Conservation (phyloP, 2,797 vertebrate genomes). For the Enteromius fasciolatus region DNA sequence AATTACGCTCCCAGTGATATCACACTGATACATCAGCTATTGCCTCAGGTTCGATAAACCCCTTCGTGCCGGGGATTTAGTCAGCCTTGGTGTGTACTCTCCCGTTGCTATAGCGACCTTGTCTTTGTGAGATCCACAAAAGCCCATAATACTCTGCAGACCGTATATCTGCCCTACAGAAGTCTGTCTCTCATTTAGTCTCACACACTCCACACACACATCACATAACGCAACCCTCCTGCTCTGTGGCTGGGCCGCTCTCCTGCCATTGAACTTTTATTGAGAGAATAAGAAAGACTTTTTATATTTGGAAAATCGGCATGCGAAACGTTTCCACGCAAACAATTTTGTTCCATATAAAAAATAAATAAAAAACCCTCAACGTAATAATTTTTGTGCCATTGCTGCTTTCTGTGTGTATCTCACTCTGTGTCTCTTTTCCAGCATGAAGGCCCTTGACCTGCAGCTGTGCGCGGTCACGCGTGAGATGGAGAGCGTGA, state of each 20-base stretch:
- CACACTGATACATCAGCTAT: constrained; percentile 1
- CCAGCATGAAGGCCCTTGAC: constrained; percentile 58
- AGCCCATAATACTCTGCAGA: constrained; percentile 36
- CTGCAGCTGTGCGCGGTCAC: constrained; percentile 75
- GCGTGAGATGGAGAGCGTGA: constrained; percentile 67
- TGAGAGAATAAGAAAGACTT: constrained; percentile 29
- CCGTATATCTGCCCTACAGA: constrained; percentile 29
- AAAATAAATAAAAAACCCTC: background rate
- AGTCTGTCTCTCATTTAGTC: constrained; percentile 38
- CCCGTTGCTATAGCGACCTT: constrained; percentile 11
- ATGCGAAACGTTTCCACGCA: constrained; percentile 42
- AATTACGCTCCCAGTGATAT: background rate
- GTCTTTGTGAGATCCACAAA: constrained; percentile 20
- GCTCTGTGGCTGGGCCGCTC: constrained; percentile 31
- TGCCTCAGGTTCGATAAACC: constrained; percentile 26
- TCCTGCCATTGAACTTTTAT: constrained; percentile 31
- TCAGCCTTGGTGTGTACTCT: constrained; percentile 37
- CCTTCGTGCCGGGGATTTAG: constrained; percentile 30
- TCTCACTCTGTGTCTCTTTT: constrained; percentile 50
- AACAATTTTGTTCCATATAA: constrained; percentile 39
- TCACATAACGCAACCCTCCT: constrained; percentile 2
- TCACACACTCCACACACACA: constrained; percentile 22
- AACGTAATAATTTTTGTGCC: constrained; percentile 34
- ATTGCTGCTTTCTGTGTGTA: constrained; percentile 45
- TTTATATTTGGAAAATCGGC: constrained; percentile 47